Conservation (phyloP, 2,797 vertebrate species). For the Sebastes vulpes region DNA sequence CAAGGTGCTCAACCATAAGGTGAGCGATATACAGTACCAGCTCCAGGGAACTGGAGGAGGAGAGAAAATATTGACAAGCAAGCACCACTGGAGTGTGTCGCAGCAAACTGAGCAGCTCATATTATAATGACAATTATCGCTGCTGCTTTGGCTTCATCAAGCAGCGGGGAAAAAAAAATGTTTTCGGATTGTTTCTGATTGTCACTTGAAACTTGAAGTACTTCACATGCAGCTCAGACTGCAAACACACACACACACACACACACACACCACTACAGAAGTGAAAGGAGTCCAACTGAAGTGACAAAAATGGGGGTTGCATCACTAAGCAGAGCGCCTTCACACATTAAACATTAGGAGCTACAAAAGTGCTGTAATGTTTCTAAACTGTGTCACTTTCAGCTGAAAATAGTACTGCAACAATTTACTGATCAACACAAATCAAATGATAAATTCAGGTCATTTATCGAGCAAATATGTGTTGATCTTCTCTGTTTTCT, state of each 20-base stretch:
- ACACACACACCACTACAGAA: too few species aligned
- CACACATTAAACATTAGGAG: neutral
- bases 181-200: constrained; percentile 37
- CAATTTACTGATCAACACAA: constrained; percentile 1
- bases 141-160: constrained; percentile 46
- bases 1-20: constrained; percentile 34
- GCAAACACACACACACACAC: neutral
- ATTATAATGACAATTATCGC: constrained; percentile 62
- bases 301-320: neutral
- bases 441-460: neutral
- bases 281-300: constrained; percentile 3
- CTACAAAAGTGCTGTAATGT: neutral
- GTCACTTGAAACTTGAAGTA: constrained; percentile 54
- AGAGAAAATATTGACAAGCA: constrained; percentile 66
- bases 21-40: constrained; percentile 41
- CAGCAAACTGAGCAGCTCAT: constrained; percentile 54
- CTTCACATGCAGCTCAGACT: constrained; percentile 28
- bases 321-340: neutral
- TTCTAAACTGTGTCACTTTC: constrained; percentile 8
- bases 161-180: neutral
- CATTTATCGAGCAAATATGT: constrained; percentile 14
- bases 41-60: constrained; percentile 24
- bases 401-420: neutral
- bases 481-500: neutral
- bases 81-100: constrained; percentile 50